phyloP scores from a whole-genome alignment of 2,888 invertebrate genomes.

The Papilio gigon region DNA sequence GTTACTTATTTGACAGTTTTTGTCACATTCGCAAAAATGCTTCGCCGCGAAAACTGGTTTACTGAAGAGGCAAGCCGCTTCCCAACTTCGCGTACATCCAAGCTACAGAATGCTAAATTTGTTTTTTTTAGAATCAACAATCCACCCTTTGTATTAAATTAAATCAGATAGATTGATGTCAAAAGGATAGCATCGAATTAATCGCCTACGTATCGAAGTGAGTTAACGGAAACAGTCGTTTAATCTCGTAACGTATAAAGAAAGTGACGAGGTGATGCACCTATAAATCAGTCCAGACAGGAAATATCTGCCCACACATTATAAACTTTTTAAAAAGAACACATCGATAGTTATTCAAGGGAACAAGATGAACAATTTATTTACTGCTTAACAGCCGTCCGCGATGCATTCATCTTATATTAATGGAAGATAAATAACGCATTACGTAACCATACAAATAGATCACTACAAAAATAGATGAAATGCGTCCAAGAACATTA shows the following conservation, averaged over 20 bases:
- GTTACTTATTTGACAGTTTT: neutral
- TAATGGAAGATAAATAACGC: conserved; percentile 17
- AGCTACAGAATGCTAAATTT: conserved; percentile 8
- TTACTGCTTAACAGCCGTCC: neutral
- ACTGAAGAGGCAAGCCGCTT: conserved; percentile 5
- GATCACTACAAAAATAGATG: conserved; percentile 32
- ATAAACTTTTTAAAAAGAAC: conserved; percentile 16
- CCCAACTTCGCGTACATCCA: conserved; percentile 4
- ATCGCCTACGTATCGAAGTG: conserved; percentile 27
- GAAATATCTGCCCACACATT: conserved; percentile 32
- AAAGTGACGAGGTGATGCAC: conserved; percentile 36
- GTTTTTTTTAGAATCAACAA: neutral
- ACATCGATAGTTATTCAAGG: conserved; percentile 10
- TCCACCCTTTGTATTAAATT: neutral
- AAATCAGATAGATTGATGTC: conserved; percentile 3
- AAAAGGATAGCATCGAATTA: conserved; percentile 3
- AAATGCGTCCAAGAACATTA: conserved; percentile 35
- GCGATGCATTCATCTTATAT: conserved; percentile 1
- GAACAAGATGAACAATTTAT: conserved; percentile 11
- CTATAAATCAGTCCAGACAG: conserved; percentile 33
- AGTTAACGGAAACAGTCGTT: conserved; percentile 37
- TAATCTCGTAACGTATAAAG: conserved; percentile 39
- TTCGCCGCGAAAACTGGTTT: conserved; percentile 20
- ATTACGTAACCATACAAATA: conserved; percentile 33
- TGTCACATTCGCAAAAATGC: conserved; percentile 14